Base-by-base conservation (phyloP, 2,888 invertebrate genomes). In the Homarus gammarus region DNA sequence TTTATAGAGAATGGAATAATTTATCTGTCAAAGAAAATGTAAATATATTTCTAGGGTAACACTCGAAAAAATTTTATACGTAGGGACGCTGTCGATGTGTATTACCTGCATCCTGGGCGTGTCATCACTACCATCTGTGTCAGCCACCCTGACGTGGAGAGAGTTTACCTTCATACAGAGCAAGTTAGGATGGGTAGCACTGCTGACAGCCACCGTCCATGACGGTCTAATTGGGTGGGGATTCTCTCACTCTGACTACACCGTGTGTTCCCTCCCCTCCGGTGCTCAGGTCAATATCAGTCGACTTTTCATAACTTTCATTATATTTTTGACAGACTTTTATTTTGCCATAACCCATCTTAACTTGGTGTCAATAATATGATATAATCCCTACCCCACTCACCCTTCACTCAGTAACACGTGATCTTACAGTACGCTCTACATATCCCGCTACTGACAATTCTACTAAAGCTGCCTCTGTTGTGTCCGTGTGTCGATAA, bases 81-180 rank as follows among this genome's bases (percentile, higher is more conserved):
- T 49, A 91, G 91, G 91, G 2, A 79, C 86, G 12, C 33, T 92
- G 27, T 85, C 91, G 6, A 87, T 92, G 77, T 75, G 85, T 44
- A 78, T 92, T 31, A 90, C 89, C 8, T 64, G 38, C 33, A 36
- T 92, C 22, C 61, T 92, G 51, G 92, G 92, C 22, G 72, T 92
- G 27, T 87, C 92, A 10, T 92, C 92, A 8, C 81, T 92, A 51
- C 92, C 92, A 0, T 90, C 91, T 8, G 92, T 92, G 12, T 84
- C 89, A 22, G 85, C 90, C 36, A 77, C 90, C 0, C 86, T 92
- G 72, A 82, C 90, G 5, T 92, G 92, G 92, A 78, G 91, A 61
- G 92, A 92, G 78, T 92, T 92, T 61, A 88, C 73, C 44, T 92
- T 92, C 87, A 70, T 92, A n/a, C 92, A 92, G 89, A 89, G 90